Evolutionary conservation across 2,113 vertebrate species (phyloP).

Genomic region (Perca schrenkii): DNA sequence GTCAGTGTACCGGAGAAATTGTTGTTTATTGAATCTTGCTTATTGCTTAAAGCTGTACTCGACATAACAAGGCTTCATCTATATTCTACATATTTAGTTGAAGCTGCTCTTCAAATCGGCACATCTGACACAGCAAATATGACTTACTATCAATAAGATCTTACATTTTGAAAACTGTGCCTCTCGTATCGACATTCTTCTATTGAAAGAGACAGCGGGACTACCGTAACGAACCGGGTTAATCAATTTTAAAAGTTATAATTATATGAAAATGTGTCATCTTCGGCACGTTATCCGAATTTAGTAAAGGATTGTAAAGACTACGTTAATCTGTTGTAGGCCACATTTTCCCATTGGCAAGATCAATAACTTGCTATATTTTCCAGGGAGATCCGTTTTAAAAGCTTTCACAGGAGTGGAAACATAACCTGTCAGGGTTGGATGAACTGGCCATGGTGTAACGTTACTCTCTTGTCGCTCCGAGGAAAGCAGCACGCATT

Average conservation of each 20-base stretch:
- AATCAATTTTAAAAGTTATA: not conserved
- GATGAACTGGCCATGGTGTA: not conserved
- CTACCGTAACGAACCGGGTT: not conserved
- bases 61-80: accelerated
- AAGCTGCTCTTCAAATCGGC: slow-evolving; percentile 16
- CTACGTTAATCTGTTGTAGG: too few relatives aligned
- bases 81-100: accelerated
- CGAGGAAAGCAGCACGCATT: slow-evolving; percentile 17
- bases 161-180: not conserved
- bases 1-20: not conserved
- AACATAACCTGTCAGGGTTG: not conserved
- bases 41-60: not conserved
- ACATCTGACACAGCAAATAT: not conserved
- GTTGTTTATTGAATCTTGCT: not conserved
- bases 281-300: not conserved
- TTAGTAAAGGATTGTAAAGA: not conserved
- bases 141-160: not conserved
- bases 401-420: too few relatives aligned
- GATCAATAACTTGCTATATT: not conserved
- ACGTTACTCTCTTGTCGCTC: not conserved
- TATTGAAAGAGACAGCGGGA: not conserved
- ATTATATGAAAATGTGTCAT: not conserved
- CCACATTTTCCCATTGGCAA: not conserved
- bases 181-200: not conserved
- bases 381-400: not conserved